Conservation (phyloP, 2,113 vertebrate species). For the Chauna torquata region DNA sequence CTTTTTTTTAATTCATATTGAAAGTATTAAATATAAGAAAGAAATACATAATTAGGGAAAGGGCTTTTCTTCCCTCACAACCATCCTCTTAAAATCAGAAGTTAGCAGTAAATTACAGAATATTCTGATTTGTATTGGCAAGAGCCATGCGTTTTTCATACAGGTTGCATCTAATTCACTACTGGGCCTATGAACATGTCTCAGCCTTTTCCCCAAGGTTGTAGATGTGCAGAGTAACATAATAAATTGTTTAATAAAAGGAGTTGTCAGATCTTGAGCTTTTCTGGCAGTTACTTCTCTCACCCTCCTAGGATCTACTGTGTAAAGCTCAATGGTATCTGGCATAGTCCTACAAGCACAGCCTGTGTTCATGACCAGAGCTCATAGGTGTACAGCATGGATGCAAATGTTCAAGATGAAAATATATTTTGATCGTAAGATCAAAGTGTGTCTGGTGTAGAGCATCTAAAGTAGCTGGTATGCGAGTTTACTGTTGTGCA, state of each 20-base stretch:
- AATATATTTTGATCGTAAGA: background rate
- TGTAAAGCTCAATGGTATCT: background rate
- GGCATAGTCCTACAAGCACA: background rate
- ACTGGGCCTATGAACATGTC: background rate
- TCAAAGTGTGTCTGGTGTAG: slow-evolving; percentile 24
- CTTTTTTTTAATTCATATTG: background rate
- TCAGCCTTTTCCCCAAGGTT: background rate
- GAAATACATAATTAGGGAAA: background rate
- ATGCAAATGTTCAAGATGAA: slow-evolving; percentile 49
- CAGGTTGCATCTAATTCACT: background rate
- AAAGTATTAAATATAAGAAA: background rate
- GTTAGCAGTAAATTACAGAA: background rate
- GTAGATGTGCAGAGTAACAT: background rate
- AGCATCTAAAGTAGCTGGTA: background rate
- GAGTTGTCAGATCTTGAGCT: background rate
- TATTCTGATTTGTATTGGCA: background rate
- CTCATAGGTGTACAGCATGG: background rate
- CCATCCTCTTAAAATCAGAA: background rate
- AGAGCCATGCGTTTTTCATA: background rate
- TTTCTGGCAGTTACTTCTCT: background rate
- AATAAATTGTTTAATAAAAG: background rate
- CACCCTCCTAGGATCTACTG: background rate
- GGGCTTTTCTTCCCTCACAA: background rate
- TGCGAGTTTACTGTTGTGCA: background rate
- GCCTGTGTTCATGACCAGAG: background rate